Base-by-base conservation (phyloP, 2,113 vertebrate species). In the Athene cunicularia region DNA sequence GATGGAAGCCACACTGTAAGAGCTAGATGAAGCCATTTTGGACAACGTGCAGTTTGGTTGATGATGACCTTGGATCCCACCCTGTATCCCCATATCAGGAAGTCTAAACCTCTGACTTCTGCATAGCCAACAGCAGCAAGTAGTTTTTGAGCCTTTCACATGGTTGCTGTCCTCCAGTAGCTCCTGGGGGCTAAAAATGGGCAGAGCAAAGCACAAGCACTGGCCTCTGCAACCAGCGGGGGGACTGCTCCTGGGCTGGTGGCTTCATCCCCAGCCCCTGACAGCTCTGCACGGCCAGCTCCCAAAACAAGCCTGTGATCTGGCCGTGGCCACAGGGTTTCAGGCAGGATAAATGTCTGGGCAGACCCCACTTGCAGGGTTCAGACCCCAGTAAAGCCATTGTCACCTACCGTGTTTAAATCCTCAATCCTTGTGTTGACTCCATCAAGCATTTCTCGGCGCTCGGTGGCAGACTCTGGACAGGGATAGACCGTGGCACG, bases 401-500 rank as follows among this genome's bases (percentile, higher is more conserved):
- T 21, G 76, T 6, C 88, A 98, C 98, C 97, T 86, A 98, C 98
- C 1, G 98, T 98, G 89, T 98, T 97, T 90, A 98, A 94, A 86
- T 99, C 98, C 76, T 99, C 98, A 3, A 98, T 98, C 92, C 98
- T 97, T 53, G 96, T 95, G 26, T 98, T 98, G 80, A 99, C 95
- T 6, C 86, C 97, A 4, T 97, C 97, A 32, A 98, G 91, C 97
- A 98, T 98, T 77, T 98, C 98, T 73, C 93, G 97, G 52, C 98
- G 98, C 77, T 99, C 98, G 0, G 59, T 80, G 5, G 96, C 98
- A 14, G 97, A 95, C 92, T 98, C 98, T 0, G 98, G 98, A n/a
- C 98, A 99, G 39, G 98, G 98, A 68, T 98, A 98, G 8, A 98
- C 86, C 3, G 98, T 98, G 73, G 98, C 98, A 85, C 97, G 98